phyloP scores from a whole-genome alignment of 2,888 invertebrate genomes.

The Trissoscelio sp. region DNA sequence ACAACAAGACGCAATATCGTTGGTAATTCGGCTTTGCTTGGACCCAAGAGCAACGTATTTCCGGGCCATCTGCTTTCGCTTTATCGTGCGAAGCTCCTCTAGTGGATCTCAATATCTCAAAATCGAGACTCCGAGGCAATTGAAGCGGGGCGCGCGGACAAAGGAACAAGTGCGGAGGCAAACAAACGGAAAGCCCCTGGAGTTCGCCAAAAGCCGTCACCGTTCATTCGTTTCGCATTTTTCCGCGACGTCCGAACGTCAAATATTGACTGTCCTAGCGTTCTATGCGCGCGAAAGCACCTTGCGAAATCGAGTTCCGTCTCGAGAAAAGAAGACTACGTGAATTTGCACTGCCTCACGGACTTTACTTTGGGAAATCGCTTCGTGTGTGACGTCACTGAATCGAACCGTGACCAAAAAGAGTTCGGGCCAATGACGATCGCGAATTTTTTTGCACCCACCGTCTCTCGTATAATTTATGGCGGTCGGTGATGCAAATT shows the following conservation, averaged over 20 bases:
- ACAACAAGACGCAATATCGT: constrained; percentile 41
- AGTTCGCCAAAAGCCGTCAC: constrained; percentile 3
- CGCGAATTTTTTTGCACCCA: constrained; percentile 10
- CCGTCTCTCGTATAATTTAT: constrained; percentile 72
- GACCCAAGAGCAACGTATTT: constrained; percentile 30
- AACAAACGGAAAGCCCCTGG: constrained; percentile 58
- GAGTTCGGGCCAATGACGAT: not conserved
- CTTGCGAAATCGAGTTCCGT: constrained; percentile 1
- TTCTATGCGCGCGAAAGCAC: not conserved
- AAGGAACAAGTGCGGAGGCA: constrained; percentile 37
- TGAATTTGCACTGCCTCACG: constrained; percentile 13
- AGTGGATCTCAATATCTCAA: constrained; percentile 50
- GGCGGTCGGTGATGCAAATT: constrained; percentile 74
- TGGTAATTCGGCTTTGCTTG: constrained; percentile 37
- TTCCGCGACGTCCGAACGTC: constrained; percentile 27
- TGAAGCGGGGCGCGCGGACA: constrained; percentile 26
- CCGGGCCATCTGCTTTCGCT: constrained; percentile 42
- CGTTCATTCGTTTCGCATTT: constrained; percentile 54
- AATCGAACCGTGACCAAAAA: not conserved
- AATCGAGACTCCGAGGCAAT: constrained; percentile 42
- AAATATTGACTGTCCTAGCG: constrained; percentile 59
- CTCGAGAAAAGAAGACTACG: too few species aligned
- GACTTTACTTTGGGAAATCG: too few species aligned
- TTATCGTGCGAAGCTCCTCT: constrained; percentile 20
- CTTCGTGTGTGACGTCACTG: not conserved